phyloP scores from a whole-genome alignment of 2,113 vertebrate genomes.

The Leucopsar rothschildi region DNA sequence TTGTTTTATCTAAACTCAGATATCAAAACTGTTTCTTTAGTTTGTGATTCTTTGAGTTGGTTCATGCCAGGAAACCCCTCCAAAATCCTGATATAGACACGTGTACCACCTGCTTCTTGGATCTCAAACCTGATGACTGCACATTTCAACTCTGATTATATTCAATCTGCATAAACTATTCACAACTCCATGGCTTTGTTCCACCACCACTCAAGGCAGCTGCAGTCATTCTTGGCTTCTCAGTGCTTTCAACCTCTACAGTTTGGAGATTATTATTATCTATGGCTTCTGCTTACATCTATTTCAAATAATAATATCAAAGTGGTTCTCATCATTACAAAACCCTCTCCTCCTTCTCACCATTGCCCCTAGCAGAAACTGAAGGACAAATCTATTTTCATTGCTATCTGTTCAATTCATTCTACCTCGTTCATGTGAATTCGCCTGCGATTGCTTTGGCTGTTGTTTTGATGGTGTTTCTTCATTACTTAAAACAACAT shows the following conservation, averaged over 20 bases:
- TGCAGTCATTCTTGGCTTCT: slow-evolving; percentile 34
- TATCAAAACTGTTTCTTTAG: not conserved
- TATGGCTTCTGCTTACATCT: slow-evolving; percentile 18
- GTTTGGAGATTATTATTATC: slow-evolving; percentile 32
- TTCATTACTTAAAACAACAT: not conserved
- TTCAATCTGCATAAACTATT: slow-evolving; percentile 33
- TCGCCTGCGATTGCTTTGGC: not conserved
- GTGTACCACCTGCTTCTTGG: slow-evolving; percentile 57
- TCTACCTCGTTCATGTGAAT: not conserved
- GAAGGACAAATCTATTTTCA: slow-evolving; percentile 25
- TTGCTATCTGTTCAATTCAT: not conserved
- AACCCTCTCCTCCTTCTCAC: not conserved
- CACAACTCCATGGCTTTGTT: slow-evolving; percentile 13
- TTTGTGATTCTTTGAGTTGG: not conserved
- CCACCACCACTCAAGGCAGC: slow-evolving; percentile 42
- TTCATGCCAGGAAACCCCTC: slow-evolving; percentile 13
- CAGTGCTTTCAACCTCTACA: slow-evolving; percentile 21
- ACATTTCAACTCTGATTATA: slow-evolving; percentile 43
- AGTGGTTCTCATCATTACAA: slow-evolving; percentile 17
- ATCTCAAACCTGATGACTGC: slow-evolving; percentile 22
- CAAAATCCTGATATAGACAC: slow-evolving; percentile 13
- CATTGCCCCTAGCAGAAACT: not conserved
- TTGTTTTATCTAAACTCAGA: not conserved
- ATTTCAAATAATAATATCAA: slow-evolving; percentile 30
- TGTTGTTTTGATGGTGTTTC: not conserved